Conservation (phyloP, 2,113 vertebrate genomes). For the Ancistrus triradiatus region DNA sequence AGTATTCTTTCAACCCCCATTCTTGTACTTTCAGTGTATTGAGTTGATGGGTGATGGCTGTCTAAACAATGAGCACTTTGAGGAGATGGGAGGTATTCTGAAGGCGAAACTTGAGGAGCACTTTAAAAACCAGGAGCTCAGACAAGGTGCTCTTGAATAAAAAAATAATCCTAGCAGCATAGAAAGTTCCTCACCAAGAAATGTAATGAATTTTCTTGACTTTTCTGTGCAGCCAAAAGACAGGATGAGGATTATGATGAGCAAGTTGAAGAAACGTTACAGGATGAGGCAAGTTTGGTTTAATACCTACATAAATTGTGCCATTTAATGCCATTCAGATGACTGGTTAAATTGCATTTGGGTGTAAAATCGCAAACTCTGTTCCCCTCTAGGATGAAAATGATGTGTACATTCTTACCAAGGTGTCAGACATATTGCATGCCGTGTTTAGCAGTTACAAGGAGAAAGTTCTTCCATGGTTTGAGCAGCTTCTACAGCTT, state of each 20-base stretch:
- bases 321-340: too few species aligned
- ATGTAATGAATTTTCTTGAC: neutral
- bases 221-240: conserved; percentile 81
- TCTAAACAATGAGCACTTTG: conserved; percentile 93
- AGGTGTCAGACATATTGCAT: conserved; percentile 97
- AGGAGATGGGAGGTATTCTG: conserved; percentile 91
- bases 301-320: too few species aligned
- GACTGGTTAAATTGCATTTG: too few species aligned
- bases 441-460: conserved; percentile 96
- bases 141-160: conserved; percentile 74
- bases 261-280: conserved; percentile 92
- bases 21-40: conserved; percentile 73
- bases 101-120: conserved; percentile 96
- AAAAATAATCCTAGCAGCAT: neutral
- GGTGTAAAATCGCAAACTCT: too few species aligned
- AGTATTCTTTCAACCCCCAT: too few species aligned
- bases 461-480: conserved; percentile 94
- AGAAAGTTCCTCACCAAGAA: too few species aligned
- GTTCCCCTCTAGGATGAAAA: conserved; percentile 99
- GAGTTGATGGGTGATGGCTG: conserved; percentile 98
- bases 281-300: conserved; percentile 83
- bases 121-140: conserved; percentile 97
- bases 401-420: conserved; percentile 96
- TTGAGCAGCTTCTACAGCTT: conserved; percentile 92
- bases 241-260: conserved; percentile 99